Conservation (phyloP, 2,113 vertebrate genomes). For the Copsychus sechellarum region DNA sequence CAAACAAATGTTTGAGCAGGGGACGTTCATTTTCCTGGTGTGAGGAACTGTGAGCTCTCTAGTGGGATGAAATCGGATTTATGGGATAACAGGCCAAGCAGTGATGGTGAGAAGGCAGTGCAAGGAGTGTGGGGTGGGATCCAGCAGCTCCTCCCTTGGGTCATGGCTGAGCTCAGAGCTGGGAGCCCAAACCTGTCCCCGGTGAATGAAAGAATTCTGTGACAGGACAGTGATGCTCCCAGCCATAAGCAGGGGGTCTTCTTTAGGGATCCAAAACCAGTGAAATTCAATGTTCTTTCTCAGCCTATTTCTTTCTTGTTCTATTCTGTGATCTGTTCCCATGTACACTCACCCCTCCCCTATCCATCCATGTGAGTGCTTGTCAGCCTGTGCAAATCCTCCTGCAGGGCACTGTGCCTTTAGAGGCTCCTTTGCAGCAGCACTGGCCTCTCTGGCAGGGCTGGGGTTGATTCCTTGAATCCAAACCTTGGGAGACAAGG, state of each 20-base stretch:
- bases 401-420: background rate
- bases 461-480: background rate
- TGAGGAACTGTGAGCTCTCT: background rate
- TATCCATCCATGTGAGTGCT: fast-evolving
- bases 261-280: background rate
- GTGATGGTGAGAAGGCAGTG: background rate
- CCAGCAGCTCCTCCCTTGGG: background rate
- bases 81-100: background rate
- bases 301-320: background rate
- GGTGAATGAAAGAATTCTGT: background rate
- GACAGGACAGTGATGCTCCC: background rate
- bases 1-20: background rate
- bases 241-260: background rate
- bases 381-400: background rate
- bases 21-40: background rate
- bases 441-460: background rate
- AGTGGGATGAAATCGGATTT: background rate
- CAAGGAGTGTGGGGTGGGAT: background rate
- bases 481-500: constrained; percentile 44
- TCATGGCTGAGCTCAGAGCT: background rate
- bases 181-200: background rate
- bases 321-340: background rate
- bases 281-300: background rate
- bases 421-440: background rate
- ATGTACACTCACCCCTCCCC: fast-evolving